phyloP scores from a whole-genome alignment of 2,113 vertebrate species.

The Tetraodon nigroviridis region DNA sequence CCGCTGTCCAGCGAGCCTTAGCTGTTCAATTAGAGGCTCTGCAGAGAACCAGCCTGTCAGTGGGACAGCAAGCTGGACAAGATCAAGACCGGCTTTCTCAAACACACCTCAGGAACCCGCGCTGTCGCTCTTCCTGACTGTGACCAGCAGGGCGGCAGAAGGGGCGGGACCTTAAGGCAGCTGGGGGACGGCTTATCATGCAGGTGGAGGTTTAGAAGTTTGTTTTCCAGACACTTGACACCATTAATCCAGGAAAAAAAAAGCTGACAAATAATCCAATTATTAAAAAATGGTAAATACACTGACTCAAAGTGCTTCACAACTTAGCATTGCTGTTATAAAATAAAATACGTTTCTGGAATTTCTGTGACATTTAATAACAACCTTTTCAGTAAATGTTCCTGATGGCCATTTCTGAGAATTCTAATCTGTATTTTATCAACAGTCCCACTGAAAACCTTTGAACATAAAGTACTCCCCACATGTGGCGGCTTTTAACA shows the following conservation, averaged over 20 bases:
- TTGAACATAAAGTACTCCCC: slow-evolving; percentile 37
- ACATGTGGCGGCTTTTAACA: slow-evolving; percentile 32
- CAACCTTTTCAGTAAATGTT: no score
- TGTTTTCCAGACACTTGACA: slow-evolving; percentile 52
- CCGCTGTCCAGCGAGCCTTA: slow-evolving; percentile 55
- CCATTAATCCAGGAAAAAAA: slow-evolving; percentile 52
- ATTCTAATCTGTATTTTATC: no score
- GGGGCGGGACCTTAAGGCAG: slow-evolving; percentile 47
- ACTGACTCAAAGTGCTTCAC: no score
- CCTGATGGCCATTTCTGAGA: no score
- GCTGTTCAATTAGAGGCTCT: slow-evolving; percentile 67
- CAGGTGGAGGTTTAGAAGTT: slow-evolving; percentile 65
- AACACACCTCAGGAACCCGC: slow-evolving; percentile 51
- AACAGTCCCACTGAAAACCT: slow-evolving; percentile 11
- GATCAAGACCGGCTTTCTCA: slow-evolving; percentile 65
- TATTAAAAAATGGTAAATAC: no score
- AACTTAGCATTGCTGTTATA: no score
- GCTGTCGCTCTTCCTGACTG: slow-evolving; percentile 61
- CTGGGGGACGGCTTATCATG: slow-evolving; percentile 37
- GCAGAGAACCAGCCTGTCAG: slow-evolving; percentile 57
- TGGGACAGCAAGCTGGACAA: slow-evolving; percentile 55
- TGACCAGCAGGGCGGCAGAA: slow-evolving; percentile 40
- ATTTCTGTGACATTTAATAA: no score
- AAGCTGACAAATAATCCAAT: slow-evolving; percentile 55
- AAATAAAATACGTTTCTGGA: no score